These are phyloP conservation scores for Anoplius nigerrimus DNA, from an alignment of 2,888 invertebrate genomes.

Conservation along the genomic window DNA sequence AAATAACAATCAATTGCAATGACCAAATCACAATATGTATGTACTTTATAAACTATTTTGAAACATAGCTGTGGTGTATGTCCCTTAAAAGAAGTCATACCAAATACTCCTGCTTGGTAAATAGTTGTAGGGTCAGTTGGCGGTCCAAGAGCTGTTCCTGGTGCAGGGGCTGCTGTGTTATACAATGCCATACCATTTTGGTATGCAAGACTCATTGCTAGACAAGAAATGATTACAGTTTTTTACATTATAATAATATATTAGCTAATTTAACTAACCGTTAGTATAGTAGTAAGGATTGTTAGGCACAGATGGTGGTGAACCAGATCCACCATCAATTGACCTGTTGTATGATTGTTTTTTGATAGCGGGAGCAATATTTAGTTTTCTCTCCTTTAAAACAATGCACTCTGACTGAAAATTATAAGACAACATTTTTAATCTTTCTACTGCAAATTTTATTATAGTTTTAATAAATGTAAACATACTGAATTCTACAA, in stretches of 20 bases:
- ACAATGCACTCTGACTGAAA: conserved; percentile 84
- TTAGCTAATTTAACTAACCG: conserved; percentile 65
- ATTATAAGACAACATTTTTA: no score
- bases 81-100: conserved; percentile 47
- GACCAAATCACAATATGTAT: no score
- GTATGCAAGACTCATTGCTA: conserved; percentile 73
- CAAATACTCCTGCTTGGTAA: conserved; percentile 71
- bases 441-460: background rate
- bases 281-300: conserved; percentile 76
- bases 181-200: conserved; percentile 75
- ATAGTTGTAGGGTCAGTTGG: conserved; percentile 71
- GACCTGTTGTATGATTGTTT: conserved; percentile 82
- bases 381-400: conserved; percentile 87
- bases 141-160: conserved; percentile 69
- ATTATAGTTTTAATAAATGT: background rate
- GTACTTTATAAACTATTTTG: no score
- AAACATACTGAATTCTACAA: conserved; percentile 59
- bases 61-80: conserved; percentile 1
- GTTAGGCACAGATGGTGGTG: conserved; percentile 76
- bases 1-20: background rate
- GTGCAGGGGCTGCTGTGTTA: conserved; percentile 69
- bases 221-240: background rate
- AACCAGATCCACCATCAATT: conserved; percentile 77
- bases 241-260: background rate
- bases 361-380: conserved; percentile 91